A percentile compares a stretch with the other conserved stretches of the same genome.
Evolutionary conservation across 2,888 invertebrate genomes (phyloP).

Genomic region (Ernsta delagoae): DNA sequence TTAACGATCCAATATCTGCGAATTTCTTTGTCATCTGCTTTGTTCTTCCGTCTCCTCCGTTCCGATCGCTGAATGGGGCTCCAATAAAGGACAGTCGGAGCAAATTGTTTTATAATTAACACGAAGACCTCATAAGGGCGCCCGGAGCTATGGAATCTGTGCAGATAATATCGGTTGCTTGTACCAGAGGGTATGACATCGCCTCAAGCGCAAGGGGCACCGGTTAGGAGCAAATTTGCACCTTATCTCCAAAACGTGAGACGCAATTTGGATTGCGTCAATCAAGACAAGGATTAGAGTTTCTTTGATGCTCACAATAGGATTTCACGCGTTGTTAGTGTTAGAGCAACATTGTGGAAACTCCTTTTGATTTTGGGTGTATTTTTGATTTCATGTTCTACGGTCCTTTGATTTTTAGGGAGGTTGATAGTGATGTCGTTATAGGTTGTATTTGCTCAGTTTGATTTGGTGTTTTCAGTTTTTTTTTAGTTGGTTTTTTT

Average conservation of each 20-base stretch:
- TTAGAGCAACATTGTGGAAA: conserved; percentile 77
- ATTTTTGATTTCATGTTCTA: conserved; percentile 81
- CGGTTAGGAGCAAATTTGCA: conserved; percentile 42
- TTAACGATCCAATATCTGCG: neutral
- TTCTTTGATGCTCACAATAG: conserved; percentile 80
- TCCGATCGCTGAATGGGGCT: conserved; percentile 5
- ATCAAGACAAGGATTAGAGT: conserved; percentile 56
- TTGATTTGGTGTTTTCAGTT: neutral
- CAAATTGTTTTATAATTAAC: conserved; percentile 50
- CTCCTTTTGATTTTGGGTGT: conserved; percentile 78
- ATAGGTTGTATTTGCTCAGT: conserved; percentile 37
- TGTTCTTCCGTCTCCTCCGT: neutral
- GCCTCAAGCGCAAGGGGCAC: conserved; percentile 45
- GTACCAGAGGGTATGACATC: conserved; percentile 35
- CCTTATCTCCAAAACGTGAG: conserved; percentile 38
- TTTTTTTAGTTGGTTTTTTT: neutral
- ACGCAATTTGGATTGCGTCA: conserved; percentile 37
- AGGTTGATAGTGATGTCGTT: conserved; percentile 45
- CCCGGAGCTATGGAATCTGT: no score
- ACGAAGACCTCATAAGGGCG: no score
- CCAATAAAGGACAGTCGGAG: conserved; percentile 16
- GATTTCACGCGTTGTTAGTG: conserved; percentile 82
- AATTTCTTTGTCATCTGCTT: neutral
- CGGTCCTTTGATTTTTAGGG: conserved; percentile 62
- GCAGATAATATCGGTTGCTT: no score